Evolutionary conservation across 1,140 invertebrate species (phyloP).

Genomic region (Phymastichus coffea): DNA sequence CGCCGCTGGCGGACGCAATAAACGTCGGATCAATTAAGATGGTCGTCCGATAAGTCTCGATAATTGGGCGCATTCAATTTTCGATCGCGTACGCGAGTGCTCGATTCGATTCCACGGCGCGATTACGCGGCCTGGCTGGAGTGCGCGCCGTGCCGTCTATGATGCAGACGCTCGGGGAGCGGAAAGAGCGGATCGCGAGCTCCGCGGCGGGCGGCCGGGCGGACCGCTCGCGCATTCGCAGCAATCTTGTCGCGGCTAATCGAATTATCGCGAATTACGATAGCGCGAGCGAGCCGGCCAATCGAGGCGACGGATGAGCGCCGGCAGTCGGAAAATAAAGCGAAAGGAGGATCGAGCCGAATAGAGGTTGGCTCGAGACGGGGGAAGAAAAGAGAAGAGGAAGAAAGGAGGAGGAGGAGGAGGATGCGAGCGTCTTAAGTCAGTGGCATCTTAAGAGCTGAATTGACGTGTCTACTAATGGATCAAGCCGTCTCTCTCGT

Average conservation of each 20-base stretch:
- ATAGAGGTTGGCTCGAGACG: background rate
- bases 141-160: too few relatives aligned
- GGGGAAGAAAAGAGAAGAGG: conserved; percentile 21
- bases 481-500: conserved; percentile 46
- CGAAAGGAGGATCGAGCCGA: background rate
- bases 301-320: too few relatives aligned
- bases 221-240: too few relatives aligned
- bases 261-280: conserved; percentile 52
- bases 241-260: conserved; percentile 49
- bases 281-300: conserved; percentile 20
- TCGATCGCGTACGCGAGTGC: background rate
- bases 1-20: conserved; percentile 28
- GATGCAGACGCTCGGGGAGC: too few relatives aligned
- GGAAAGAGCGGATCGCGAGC: too few relatives aligned
- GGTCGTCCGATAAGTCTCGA: conserved; percentile 10
- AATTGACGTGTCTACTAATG: conserved; percentile 59
- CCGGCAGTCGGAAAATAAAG: background rate
- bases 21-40: conserved; percentile 30
- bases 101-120: conserved; percentile 14
- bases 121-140: too few relatives aligned
- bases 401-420: conserved; percentile 27
- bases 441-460: conserved; percentile 52
- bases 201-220: too few relatives aligned
- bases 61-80: conserved; percentile 24
- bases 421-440: conserved; percentile 45